Evolutionary conservation across 2,113 vertebrate species (phyloP).

Genomic region (Puma concolor): DNA sequence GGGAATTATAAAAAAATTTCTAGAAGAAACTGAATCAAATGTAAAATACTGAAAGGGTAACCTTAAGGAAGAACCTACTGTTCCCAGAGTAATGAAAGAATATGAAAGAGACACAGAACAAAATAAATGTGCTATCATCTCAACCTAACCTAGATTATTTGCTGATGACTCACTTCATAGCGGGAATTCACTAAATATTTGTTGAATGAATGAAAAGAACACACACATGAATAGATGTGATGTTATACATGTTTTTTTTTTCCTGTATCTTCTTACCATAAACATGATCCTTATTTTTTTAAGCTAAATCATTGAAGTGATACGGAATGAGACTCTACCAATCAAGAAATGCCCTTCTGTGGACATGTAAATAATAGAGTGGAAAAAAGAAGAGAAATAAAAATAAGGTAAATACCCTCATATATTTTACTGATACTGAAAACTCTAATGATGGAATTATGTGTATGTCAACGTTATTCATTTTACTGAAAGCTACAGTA

Average conservation of each 20-base stretch:
- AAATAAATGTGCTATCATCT: not conserved
- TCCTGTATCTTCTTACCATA: not conserved
- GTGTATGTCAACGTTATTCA: conserved; percentile 53
- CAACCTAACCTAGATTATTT: not conserved
- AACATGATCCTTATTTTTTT: not conserved
- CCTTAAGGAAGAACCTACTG: not conserved
- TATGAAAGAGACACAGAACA: not conserved
- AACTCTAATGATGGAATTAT: conserved; percentile 41
- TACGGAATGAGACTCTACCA: not conserved
- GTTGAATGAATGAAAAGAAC: not conserved
- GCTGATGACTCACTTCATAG: not conserved
- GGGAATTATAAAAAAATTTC: not conserved
- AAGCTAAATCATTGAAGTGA: not conserved
- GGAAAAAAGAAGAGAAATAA: not conserved
- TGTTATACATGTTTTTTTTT: not conserved
- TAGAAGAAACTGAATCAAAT: not conserved
- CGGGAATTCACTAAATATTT: not conserved
- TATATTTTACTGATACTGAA: conserved; percentile 73
- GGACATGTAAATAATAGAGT: not conserved
- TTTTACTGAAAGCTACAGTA: conserved; percentile 68
- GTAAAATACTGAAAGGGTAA: not conserved
- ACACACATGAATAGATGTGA: not conserved
- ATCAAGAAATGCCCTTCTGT: not conserved
- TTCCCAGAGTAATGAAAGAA: not conserved
- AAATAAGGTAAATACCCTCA: conserved; percentile 33